Conservation (phyloP, 2,888 invertebrate genomes). For the Acrocyrtus sp. region DNA sequence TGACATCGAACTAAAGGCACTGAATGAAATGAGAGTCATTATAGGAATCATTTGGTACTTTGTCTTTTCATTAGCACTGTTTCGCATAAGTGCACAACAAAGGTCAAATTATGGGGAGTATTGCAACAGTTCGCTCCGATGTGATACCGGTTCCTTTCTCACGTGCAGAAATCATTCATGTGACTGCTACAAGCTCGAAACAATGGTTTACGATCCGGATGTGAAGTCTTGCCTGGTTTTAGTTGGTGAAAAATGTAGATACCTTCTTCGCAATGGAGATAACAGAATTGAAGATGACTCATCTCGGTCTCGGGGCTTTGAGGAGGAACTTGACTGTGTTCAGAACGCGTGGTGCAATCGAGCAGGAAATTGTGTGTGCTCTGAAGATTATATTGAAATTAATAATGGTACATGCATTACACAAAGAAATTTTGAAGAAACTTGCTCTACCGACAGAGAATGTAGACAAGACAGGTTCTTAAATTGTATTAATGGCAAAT, state of each 20-base stretch:
- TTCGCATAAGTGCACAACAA: neutral
- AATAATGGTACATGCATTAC: constrained; percentile 38
- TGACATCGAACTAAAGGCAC: too few species aligned
- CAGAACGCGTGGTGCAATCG: constrained; percentile 35
- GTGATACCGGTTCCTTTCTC: constrained; percentile 20
- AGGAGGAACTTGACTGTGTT: constrained; percentile 30
- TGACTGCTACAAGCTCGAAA: constrained; percentile 14
- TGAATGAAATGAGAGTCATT: too few species aligned
- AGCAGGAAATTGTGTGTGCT: constrained; percentile 26
- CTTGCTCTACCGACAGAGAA: constrained; percentile 20
- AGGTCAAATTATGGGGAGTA: constrained; percentile 14
- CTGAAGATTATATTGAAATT: constrained; percentile 13
- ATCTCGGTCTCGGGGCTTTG: neutral
- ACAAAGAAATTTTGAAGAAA: constrained; percentile 20
- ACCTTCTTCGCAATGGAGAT: neutral
- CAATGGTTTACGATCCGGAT: constrained; percentile 32
- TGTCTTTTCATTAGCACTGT: too few species aligned
- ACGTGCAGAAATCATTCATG: constrained; percentile 12
- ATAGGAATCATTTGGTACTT: too few species aligned
- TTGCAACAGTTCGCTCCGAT: constrained; percentile 13
- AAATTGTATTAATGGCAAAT: constrained; percentile 7
- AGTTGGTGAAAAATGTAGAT: constrained; percentile 34
- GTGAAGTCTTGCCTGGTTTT: constrained; percentile 20
- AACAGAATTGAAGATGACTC: neutral
- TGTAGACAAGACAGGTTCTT: constrained; percentile 27